Evolutionary conservation across 2,113 vertebrate genomes (phyloP).

Genomic region (Taxidea taxus): DNA sequence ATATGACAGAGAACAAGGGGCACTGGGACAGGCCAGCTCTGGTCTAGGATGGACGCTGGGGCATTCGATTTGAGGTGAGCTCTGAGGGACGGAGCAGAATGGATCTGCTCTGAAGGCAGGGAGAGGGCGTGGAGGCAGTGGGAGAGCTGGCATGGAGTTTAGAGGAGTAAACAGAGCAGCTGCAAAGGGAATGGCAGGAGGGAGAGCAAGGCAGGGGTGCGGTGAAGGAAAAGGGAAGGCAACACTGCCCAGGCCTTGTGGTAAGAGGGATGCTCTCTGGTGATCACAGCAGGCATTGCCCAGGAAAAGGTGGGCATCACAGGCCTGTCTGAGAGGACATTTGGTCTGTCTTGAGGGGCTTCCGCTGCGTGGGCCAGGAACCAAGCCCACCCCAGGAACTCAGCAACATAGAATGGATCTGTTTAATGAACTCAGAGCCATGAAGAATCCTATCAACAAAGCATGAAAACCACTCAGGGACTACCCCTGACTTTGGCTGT

Average conservation of each 20-base stretch:
- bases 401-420: neutral
- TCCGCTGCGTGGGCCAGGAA: accelerated
- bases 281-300: neutral
- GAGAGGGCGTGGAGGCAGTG: neutral
- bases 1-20: neutral
- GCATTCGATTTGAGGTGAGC: neutral
- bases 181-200: neutral
- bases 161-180: neutral
- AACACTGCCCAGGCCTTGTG: too few relatives aligned
- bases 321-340: neutral
- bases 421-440: neutral
- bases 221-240: neutral
- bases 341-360: neutral
- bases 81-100: neutral
- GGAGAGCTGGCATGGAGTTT: neutral
- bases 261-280: neutral
- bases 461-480: neutral
- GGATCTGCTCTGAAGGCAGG: neutral
- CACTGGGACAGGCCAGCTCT: neutral
- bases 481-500: neutral
- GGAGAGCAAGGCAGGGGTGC: neutral
- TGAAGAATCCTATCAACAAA: neutral
- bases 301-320: accelerated
- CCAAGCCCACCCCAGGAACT: neutral
- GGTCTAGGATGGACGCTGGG: neutral